phyloP scores from a whole-genome alignment of 2,113 vertebrate genomes.

The Cacatua alba region DNA sequence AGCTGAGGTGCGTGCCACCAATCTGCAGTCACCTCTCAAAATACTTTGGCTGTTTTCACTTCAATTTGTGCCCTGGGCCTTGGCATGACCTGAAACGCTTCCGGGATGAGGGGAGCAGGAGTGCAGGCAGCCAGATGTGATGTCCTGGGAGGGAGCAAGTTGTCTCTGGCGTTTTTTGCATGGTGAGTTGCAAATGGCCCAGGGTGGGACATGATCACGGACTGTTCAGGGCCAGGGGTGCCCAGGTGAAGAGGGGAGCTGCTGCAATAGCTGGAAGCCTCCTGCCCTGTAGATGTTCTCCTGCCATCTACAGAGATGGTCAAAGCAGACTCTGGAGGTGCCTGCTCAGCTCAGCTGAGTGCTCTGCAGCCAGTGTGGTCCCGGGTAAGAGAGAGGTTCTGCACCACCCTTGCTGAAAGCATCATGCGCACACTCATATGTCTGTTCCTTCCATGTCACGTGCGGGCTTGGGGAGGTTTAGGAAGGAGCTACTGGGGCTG shows the following conservation, averaged over 20 bases:
- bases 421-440: neutral
- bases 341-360: neutral
- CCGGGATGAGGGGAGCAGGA: neutral
- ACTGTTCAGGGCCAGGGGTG: neutral
- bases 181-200: neutral
- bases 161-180: neutral
- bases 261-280: neutral
- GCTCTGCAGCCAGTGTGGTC: fast-evolving
- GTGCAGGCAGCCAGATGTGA: neutral
- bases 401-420: neutral
- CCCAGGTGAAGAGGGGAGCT: neutral
- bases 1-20: fast-evolving
- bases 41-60: neutral
- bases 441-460: neutral
- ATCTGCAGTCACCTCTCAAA: neutral
- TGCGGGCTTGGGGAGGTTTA: neutral
- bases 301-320: neutral
- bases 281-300: neutral
- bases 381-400: neutral
- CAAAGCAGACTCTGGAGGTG: fast-evolving
- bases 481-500: neutral
- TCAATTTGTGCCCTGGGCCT: neutral
- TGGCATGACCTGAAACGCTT: neutral
- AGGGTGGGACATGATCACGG: neutral
- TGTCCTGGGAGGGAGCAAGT: neutral